These are phyloP conservation scores for Brachyalestes nurse DNA, from an alignment of 2,797 vertebrate species.

Conservation along the genomic window DNA sequence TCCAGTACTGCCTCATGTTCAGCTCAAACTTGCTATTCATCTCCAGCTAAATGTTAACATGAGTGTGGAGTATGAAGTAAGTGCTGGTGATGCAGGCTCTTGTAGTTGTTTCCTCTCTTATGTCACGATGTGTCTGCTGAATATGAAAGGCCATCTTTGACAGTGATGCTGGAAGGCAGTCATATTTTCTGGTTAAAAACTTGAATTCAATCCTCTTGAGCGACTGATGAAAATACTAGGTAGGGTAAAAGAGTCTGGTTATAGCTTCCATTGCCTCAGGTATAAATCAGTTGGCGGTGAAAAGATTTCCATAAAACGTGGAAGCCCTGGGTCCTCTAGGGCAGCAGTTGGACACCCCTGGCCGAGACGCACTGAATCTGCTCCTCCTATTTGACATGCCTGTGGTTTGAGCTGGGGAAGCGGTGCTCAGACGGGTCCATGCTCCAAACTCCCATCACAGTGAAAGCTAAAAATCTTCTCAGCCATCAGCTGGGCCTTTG, in stretches of 20 bases:
- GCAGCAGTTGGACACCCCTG: slow-evolving; percentile 71
- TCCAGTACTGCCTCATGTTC: not conserved
- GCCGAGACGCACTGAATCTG: slow-evolving; percentile 75
- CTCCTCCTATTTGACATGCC: slow-evolving; percentile 79
- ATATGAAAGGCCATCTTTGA: slow-evolving; percentile 30
- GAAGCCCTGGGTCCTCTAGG: slow-evolving; percentile 65
- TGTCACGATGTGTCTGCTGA: slow-evolving; percentile 17
- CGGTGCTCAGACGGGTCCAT: slow-evolving; percentile 62
- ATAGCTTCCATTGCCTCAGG: slow-evolving; percentile 51
- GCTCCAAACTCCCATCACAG: slow-evolving; percentile 56
- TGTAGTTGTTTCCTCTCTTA: slow-evolving; percentile 16
- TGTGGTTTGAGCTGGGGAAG: slow-evolving; percentile 79
- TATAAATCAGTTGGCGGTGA: slow-evolving; percentile 71
- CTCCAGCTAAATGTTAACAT: slow-evolving; percentile 19
- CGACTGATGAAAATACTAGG: slow-evolving; percentile 52
- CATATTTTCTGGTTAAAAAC: slow-evolving; percentile 53
- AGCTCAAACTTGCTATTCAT: slow-evolving; percentile 13
- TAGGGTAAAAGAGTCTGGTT: slow-evolving; percentile 48
- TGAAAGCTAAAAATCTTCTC: slow-evolving; percentile 66
- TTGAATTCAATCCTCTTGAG: slow-evolving; percentile 49
- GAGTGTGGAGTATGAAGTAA: slow-evolving; percentile 30
- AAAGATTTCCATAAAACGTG: slow-evolving; percentile 70
- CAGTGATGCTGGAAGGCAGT: slow-evolving; percentile 40
- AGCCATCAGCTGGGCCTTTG: slow-evolving; percentile 63
- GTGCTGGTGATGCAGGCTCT: slow-evolving; percentile 11